Conservation (phyloP, 2,797 vertebrate genomes). For the Atherinosoma microstoma region DNA sequence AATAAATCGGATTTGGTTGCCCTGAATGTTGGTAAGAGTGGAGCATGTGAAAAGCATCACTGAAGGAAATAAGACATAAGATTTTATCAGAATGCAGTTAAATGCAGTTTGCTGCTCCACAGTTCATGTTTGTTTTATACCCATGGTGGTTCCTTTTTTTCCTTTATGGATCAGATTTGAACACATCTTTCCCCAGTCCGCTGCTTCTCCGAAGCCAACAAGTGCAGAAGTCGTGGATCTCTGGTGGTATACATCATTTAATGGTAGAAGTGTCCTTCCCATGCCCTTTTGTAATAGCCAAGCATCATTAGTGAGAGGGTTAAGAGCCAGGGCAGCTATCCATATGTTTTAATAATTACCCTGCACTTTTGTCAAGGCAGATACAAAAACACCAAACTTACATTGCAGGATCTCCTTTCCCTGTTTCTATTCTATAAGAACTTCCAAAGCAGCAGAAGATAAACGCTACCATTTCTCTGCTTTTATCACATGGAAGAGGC, state of each 20-base stretch:
- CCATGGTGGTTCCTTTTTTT: background rate
- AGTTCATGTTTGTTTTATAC: background rate
- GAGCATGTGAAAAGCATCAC: constrained; percentile 2
- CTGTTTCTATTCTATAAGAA: constrained; percentile 13
- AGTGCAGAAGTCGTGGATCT: constrained; percentile 56
- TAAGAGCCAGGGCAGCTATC: constrained; percentile 70
- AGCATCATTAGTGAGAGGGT: constrained; percentile 78
- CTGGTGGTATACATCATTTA: constrained; percentile 70
- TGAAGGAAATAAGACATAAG: background rate
- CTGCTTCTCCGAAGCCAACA: constrained; percentile 39
- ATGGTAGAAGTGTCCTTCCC: constrained; percentile 73
- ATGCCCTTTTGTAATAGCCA: constrained; percentile 74
- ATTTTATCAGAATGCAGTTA: background rate
- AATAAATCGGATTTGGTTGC: background rate
- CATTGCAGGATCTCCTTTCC: constrained; percentile 12
- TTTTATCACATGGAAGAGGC: constrained; percentile 49
- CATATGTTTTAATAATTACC: constrained; percentile 82
- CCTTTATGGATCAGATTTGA: constrained; percentile 20
- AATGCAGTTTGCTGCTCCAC: background rate
- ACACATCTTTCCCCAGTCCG: background rate
- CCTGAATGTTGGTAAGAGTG: background rate
- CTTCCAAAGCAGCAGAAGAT: constrained; percentile 31
- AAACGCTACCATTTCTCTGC: constrained; percentile 42
- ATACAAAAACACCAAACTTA: constrained; percentile 39
- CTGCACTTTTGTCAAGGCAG: constrained; percentile 63